Evolutionary conservation across 1,140 invertebrate species (phyloP).

Genomic region (Drosophila pallidifrons): DNA sequence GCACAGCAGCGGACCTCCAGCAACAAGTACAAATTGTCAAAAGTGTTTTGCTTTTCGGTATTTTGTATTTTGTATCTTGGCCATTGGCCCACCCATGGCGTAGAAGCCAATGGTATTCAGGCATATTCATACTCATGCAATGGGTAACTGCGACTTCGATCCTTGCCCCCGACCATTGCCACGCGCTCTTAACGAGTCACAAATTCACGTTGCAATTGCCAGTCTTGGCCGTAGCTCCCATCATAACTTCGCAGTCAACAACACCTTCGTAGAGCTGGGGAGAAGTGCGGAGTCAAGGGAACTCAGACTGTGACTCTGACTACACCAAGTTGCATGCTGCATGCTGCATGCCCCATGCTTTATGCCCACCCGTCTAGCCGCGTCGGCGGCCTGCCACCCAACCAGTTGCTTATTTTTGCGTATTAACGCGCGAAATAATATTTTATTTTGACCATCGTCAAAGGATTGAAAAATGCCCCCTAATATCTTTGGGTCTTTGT

Average conservation of each 20-base stretch:
- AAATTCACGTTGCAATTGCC: constrained; percentile 79
- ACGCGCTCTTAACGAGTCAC: constrained; percentile 77
- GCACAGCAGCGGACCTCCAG: constrained; percentile 62
- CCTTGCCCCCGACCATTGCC: constrained; percentile 55
- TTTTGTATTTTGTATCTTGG: constrained; percentile 39
- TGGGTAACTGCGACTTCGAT: constrained; percentile 26
- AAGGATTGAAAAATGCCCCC: constrained; percentile 82
- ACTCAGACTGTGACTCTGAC: not conserved
- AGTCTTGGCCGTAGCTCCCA: constrained; percentile 48
- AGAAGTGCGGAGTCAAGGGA: not conserved
- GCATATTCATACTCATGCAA: constrained; percentile 24
- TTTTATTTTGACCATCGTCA: constrained; percentile 82
- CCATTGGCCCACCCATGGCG: constrained; percentile 66
- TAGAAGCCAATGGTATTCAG: constrained; percentile 4
- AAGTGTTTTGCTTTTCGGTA: constrained; percentile 59
- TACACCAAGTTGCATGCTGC: not conserved
- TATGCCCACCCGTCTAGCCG: constrained; percentile 67
- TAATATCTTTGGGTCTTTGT: constrained; percentile 83
- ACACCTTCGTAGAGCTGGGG: constrained; percentile 60
- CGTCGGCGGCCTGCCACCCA: constrained; percentile 65
- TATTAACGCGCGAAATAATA: constrained; percentile 83
- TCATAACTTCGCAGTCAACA: constrained; percentile 81
- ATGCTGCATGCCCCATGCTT: not conserved
- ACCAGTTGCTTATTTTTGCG: constrained; percentile 76
- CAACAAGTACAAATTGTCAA: constrained; percentile 83